Percentiles rank a stretch among this genome's conserved stretches.
phyloP scores from a whole-genome alignment of 2,113 vertebrate species.

The Apeltes quadracus region DNA sequence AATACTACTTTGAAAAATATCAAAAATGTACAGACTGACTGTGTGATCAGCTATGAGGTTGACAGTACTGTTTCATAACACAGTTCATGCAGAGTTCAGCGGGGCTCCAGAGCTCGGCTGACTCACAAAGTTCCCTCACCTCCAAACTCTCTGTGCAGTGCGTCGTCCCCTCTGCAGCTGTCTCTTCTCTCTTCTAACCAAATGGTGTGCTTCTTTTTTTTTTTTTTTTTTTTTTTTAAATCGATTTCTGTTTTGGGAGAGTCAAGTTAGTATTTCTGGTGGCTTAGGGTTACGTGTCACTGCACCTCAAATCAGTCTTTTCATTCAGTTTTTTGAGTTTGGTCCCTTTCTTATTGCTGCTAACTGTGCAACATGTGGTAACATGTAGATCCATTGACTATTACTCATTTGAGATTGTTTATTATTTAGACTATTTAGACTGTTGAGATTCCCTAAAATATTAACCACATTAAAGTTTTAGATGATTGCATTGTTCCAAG shows the following conservation, averaged over 20 bases:
- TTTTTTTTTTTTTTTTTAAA: neutral
- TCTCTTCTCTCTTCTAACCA: neutral
- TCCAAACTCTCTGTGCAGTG: neutral
- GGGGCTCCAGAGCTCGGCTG: neutral
- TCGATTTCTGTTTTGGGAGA: neutral
- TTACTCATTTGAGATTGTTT: too few relatives aligned
- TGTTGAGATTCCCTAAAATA: neutral
- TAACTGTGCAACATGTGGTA: neutral
- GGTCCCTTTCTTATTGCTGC: neutral
- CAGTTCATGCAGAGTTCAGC: slow-evolving; percentile 15
- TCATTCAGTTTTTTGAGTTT: neutral
- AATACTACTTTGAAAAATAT: neutral
- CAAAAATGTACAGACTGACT: neutral
- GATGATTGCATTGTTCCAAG: neutral
- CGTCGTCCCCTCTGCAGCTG: neutral
- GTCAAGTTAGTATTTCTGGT: neutral
- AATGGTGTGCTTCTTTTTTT: neutral
- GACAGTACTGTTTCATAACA: neutral
- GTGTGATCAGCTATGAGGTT: neutral
- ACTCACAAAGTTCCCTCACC: neutral
- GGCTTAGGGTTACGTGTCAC: too few relatives aligned
- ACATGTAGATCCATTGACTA: neutral
- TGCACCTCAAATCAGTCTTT: too few relatives aligned
- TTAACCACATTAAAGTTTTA: neutral
- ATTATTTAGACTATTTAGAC: neutral